phyloP scores from a whole-genome alignment of 2,888 invertebrate genomes.

The Eupeodes latifasciatus region DNA sequence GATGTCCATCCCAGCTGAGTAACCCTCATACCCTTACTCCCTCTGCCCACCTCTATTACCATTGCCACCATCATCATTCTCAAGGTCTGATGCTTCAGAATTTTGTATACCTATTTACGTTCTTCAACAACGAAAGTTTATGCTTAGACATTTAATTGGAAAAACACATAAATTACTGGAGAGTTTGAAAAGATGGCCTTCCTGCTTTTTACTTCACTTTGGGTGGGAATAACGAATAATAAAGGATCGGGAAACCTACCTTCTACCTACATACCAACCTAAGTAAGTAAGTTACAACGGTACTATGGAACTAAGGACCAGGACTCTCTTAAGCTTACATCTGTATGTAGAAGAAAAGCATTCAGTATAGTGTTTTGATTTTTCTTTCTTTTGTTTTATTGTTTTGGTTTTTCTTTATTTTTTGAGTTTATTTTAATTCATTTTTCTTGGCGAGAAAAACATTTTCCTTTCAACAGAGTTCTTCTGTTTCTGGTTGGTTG shows the following conservation, averaged over 20 bases:
- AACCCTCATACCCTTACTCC: not conserved
- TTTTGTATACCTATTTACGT: slow-evolving; percentile 10
- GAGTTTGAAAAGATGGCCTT: slow-evolving; percentile 45
- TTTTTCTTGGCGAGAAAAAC: slow-evolving; percentile 33
- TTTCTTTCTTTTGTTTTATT: not conserved
- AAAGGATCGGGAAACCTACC: not conserved
- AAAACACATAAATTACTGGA: slow-evolving; percentile 61
- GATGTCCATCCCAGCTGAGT: too few relatives aligned
- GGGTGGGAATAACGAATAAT: not conserved
- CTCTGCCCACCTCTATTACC: too few relatives aligned
- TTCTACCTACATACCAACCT: too few relatives aligned
- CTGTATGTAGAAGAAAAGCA: not conserved
- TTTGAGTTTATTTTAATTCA: slow-evolving; percentile 4
- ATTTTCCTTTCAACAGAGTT: slow-evolving; percentile 44
- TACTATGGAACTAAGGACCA: not conserved
- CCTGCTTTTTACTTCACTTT: not conserved
- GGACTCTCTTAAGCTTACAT: not conserved
- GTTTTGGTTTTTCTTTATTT: slow-evolving; percentile 17
- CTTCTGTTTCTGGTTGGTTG: slow-evolving; percentile 42
- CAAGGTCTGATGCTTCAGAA: not conserved
- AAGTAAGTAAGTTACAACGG: not conserved
- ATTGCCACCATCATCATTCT: not conserved
- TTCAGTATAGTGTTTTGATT: slow-evolving; percentile 30
- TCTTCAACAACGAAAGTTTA: slow-evolving; percentile 26
- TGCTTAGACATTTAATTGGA: slow-evolving; percentile 63